Percentiles rank a stretch among this genome's conserved stretches.
These are phyloP conservation scores for Diprion similis DNA, from an alignment of 1,140 invertebrate genomes.

Conservation along the genomic window DNA sequence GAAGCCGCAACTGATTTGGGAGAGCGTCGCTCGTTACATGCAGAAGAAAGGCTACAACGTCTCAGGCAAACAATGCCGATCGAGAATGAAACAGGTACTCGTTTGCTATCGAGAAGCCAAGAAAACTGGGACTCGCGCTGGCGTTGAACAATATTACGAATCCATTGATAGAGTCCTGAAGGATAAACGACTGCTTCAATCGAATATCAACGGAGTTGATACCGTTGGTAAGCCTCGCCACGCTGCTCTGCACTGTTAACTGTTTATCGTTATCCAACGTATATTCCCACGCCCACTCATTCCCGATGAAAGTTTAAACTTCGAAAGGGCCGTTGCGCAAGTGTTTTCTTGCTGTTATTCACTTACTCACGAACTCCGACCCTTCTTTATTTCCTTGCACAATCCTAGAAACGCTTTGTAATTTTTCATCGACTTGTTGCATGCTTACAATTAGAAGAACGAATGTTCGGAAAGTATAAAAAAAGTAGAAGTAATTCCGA, in stretches of 20 bases:
- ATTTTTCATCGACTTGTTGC: too few relatives aligned
- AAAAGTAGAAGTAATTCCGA: too few relatives aligned
- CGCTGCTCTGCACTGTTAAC: background rate
- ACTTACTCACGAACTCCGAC: too few relatives aligned
- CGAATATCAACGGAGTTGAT: constrained; percentile 45
- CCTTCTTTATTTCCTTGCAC: too few relatives aligned
- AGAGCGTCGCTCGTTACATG: constrained; percentile 57
- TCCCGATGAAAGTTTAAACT: too few relatives aligned
- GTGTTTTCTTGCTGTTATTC: too few relatives aligned
- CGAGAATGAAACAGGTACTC: constrained; percentile 57
- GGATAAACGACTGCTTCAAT: constrained; percentile 38
- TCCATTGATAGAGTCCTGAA: constrained; percentile 54
- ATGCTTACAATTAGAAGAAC: too few relatives aligned
- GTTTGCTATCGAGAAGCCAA: constrained; percentile 59
- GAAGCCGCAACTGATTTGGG: constrained; percentile 57
- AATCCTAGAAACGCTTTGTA: too few relatives aligned
- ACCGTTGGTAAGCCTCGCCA: constrained; percentile 49
- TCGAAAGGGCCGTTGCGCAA: too few relatives aligned
- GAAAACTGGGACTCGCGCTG: constrained; percentile 47
- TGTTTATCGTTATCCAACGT: background rate
- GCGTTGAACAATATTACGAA: constrained; percentile 58
- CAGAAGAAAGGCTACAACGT: constrained; percentile 58
- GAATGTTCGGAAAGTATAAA: too few relatives aligned
- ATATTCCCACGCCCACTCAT: too few relatives aligned
- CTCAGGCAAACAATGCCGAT: constrained; percentile 54